A percentile compares a stretch with the other conserved stretches of the same genome.
Conservation (phyloP, 2,113 vertebrate species). For the Hyperoodon ampullatus region DNA sequence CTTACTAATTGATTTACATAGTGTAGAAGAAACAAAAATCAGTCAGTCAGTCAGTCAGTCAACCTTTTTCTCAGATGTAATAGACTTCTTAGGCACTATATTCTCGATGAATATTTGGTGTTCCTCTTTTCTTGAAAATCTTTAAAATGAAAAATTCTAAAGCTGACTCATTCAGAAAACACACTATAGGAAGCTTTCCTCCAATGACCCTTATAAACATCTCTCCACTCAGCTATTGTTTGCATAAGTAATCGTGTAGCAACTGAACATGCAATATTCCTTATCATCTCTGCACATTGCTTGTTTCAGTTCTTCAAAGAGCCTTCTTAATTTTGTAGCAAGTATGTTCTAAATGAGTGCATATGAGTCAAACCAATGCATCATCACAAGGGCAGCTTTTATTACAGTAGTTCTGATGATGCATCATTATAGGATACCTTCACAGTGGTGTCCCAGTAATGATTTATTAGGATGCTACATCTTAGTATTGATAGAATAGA, state of each 20-base stretch:
- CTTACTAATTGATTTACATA: background rate
- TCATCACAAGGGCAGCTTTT: background rate
- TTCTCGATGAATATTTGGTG: background rate
- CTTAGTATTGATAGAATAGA: conserved; percentile 26
- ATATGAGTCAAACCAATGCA: background rate
- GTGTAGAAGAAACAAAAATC: background rate
- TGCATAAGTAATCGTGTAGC: background rate
- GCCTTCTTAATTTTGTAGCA: background rate
- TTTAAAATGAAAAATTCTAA: background rate
- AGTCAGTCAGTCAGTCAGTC: background rate
- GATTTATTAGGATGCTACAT: conserved; percentile 32
- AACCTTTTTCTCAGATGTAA: background rate
- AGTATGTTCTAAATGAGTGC: background rate
- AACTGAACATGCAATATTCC: background rate
- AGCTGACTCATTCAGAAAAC: background rate
- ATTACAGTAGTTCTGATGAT: conserved; percentile 2
- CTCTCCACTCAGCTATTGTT: background rate
- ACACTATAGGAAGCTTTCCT: background rate
- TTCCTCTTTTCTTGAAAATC: background rate
- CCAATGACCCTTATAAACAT: background rate
- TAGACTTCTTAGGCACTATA: background rate
- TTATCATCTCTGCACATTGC: background rate
- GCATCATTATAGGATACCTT: conserved; percentile 32
- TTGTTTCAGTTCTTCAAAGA: background rate
- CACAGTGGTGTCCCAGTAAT: background rate